Evolutionary conservation across 2,888 invertebrate genomes (phyloP), one percentile per base, ranked within the genome.

Genomic region (Drosophila nr. medialis): DNA sequence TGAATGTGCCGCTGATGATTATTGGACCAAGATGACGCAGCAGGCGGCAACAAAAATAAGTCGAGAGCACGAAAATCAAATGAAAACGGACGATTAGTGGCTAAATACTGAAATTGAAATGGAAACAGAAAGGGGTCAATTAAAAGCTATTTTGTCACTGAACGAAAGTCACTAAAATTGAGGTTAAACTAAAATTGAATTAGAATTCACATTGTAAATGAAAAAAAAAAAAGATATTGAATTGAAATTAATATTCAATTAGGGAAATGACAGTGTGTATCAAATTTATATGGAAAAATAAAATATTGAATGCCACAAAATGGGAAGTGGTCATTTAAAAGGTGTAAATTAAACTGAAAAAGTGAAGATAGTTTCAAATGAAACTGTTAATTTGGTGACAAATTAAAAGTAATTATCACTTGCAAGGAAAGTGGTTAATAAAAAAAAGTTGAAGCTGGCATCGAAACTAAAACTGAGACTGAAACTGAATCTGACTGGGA

Each of bases 21-120:
- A 61, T 62, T 71, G 72, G 71, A 55, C 55, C 38, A 38, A 62
- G 67, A 85, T 77, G 89, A 80, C 88, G 59, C 83, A 88, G 88
- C 88, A 75, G 88, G 83, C 62, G 56, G 30, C 24, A 6, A 18
- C 15, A 29, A 10, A 32, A 21, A 40, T 49, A 24, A 56, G 38
- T 32, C 4, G 10, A 40, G 27, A 49, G 68, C 13, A 42, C 27
- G 15, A 24, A 40, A 38, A 56, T 67, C 49, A 18, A 67, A 49
- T 29, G 68, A 32, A 56, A 68, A 67, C 50, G n/a, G 4, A 27
- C 11, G 38, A 50, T 68, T 69, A 21, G 8, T 56, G 45, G 15
- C 29, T 15, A 6, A 45, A 63, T 27, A 42, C 38, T 62, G 32
- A 54, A 62, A 42, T 42, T 24, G 55, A 50, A 67, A 66, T 45